phyloP scores from a whole-genome alignment of 2,113 vertebrate genomes.

The Pontoporia blainvillei region DNA sequence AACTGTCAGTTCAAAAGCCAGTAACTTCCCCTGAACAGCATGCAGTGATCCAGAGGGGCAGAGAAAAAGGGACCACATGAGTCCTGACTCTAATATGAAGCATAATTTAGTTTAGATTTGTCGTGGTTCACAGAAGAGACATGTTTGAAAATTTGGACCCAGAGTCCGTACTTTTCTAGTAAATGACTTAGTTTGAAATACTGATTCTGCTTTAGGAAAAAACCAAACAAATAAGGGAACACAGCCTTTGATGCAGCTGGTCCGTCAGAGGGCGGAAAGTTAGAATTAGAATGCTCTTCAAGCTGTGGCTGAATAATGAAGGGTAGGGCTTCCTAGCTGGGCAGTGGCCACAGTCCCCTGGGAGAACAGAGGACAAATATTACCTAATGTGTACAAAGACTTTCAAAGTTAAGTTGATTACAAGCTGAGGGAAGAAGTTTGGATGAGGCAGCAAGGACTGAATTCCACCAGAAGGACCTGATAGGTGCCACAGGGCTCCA shows the following conservation, averaged over 20 bases:
- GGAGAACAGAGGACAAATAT: slow-evolving; percentile 69
- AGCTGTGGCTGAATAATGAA: slow-evolving; percentile 78
- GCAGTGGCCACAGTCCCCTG: slow-evolving; percentile 57
- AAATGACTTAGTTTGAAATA: slow-evolving; percentile 55
- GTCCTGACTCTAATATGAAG: slow-evolving; percentile 65
- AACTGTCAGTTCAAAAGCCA: slow-evolving; percentile 83
- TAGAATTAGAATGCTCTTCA: slow-evolving; percentile 71
- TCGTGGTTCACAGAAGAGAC: slow-evolving; percentile 69
- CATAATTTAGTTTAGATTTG: slow-evolving; percentile 69
- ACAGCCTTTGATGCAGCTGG: slow-evolving; percentile 70
- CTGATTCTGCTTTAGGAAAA: slow-evolving; percentile 53
- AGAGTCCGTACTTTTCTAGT: slow-evolving; percentile 33
- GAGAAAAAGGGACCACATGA: slow-evolving; percentile 67
- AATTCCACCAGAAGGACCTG: background rate
- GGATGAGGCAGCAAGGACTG: slow-evolving; percentile 17
- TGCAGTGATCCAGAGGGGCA: slow-evolving; percentile 74
- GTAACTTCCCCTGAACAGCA: slow-evolving; percentile 80
- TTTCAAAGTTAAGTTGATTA: slow-evolving; percentile 68
- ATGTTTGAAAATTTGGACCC: slow-evolving; percentile 65
- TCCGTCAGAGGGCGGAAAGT: slow-evolving; percentile 69
- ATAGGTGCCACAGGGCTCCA: background rate
- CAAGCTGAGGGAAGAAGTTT: slow-evolving; percentile 42
- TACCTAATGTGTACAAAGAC: slow-evolving; percentile 64
- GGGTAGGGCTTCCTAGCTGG: slow-evolving; percentile 71
- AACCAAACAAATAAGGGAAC: slow-evolving; percentile 56